These are phyloP conservation scores for Melanerpes formicivorus DNA, from an alignment of 2,113 vertebrate genomes.

Conservation along the genomic window DNA sequence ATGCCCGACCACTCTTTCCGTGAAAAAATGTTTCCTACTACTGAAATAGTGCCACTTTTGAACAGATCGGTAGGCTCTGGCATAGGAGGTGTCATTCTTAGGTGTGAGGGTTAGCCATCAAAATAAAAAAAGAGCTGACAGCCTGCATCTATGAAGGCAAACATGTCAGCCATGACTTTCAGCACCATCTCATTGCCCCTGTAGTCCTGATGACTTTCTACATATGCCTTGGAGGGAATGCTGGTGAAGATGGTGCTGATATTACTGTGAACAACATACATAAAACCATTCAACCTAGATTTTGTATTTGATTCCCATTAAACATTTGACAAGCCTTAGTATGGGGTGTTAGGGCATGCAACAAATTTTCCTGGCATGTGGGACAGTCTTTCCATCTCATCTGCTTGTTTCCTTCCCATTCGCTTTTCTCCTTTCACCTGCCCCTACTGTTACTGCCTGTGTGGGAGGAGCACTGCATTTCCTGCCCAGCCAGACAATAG, in stretches of 20 bases:
- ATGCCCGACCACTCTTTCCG: too few species aligned
- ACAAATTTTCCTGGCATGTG: neutral
- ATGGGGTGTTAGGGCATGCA: neutral
- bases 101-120: fast-evolving
- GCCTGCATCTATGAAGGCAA: neutral
- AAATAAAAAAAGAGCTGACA: neutral
- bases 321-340: neutral
- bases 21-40: neutral
- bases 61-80: neutral
- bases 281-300: neutral
- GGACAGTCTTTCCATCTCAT: neutral
- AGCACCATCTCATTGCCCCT: neutral
- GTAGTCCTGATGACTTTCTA: neutral
- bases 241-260: neutral
- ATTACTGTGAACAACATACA: neutral
- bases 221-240: neutral
- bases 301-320: neutral
- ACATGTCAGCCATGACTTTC: neutral
- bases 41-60: neutral
- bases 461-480: slow-evolving; percentile 17
- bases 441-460: neutral
- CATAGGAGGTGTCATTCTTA: neutral
- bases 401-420: neutral
- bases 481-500: neutral
- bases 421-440: neutral